phyloP scores from a whole-genome alignment of 2,797 vertebrate genomes.

The Lagodon rhomboides region DNA sequence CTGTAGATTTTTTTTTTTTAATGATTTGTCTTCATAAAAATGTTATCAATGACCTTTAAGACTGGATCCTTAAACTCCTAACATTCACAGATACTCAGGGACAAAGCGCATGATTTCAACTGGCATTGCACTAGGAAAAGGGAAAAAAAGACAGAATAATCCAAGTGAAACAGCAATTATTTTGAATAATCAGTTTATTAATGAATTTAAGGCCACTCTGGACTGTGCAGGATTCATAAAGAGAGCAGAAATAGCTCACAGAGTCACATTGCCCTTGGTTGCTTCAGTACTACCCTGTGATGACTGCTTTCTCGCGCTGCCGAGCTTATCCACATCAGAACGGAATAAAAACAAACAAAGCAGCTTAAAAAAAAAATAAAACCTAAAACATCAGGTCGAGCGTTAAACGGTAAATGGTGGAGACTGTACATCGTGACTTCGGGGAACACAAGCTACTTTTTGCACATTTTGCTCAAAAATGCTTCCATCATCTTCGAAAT shows the following conservation, averaged over 20 bases:
- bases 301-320: constrained; percentile 39
- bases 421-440: constrained; percentile 22
- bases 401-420: background rate
- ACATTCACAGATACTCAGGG: too few relatives aligned
- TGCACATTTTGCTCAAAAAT: constrained; percentile 14
- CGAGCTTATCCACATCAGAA: constrained; percentile 54
- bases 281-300: constrained; percentile 49
- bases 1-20: too few relatives aligned
- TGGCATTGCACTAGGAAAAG: too few relatives aligned
- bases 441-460: constrained; percentile 7
- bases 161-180: background rate
- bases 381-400: constrained; percentile 2
- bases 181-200: constrained; percentile 81
- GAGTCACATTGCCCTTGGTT: constrained; percentile 52
- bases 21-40: too few relatives aligned
- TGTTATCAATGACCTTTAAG: too few relatives aligned
- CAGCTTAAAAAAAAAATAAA: background rate
- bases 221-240: constrained; percentile 79
- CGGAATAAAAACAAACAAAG: constrained; percentile 42
- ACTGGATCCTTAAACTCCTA: too few relatives aligned
- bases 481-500: background rate
- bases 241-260: constrained; percentile 61
- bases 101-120: too few relatives aligned
- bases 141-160: background rate
- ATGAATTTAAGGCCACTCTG: constrained; percentile 86